Conservation (phyloP, 2,888 invertebrate genomes). For the Stenotaenia linearis region DNA sequence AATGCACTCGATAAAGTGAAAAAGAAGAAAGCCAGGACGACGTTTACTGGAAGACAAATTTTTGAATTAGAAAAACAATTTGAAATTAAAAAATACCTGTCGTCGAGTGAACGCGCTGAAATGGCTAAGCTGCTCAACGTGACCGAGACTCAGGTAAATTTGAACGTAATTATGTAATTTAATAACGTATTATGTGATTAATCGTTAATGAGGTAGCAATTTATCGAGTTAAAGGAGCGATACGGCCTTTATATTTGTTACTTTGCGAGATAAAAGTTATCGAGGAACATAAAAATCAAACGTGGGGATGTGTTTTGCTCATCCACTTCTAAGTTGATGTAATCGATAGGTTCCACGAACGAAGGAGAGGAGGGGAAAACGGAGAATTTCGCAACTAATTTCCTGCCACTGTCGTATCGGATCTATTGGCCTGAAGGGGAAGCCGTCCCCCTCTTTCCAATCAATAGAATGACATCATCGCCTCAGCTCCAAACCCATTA, state of each 20-base stretch:
- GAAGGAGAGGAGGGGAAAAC: neutral
- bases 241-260: too few relatives aligned
- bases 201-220: neutral
- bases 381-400: conserved; percentile 22
- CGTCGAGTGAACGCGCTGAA: conserved; percentile 86
- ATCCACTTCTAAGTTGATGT: neutral
- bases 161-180: neutral
- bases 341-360: conserved; percentile 26
- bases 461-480: conserved; percentile 22
- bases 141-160: conserved; percentile 86
- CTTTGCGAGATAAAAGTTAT: too few relatives aligned
- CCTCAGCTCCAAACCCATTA: conserved; percentile 7
- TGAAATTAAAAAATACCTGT: conserved; percentile 91
- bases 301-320: neutral
- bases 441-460: neutral
- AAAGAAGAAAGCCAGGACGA: conserved; percentile 76
- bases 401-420: conserved; percentile 26
- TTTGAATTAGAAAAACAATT: conserved; percentile 95
- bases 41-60: conserved; percentile 91
- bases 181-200: neutral
- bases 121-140: conserved; percentile 91
- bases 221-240: neutral
- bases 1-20: conserved; percentile 37
- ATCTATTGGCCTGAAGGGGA: conserved; percentile 24
- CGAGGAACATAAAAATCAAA: neutral